Percentiles rank a stretch among this genome's conserved stretches.
phyloP scores from a whole-genome alignment of 2,113 vertebrate genomes.

The Nibea albiflora region DNA sequence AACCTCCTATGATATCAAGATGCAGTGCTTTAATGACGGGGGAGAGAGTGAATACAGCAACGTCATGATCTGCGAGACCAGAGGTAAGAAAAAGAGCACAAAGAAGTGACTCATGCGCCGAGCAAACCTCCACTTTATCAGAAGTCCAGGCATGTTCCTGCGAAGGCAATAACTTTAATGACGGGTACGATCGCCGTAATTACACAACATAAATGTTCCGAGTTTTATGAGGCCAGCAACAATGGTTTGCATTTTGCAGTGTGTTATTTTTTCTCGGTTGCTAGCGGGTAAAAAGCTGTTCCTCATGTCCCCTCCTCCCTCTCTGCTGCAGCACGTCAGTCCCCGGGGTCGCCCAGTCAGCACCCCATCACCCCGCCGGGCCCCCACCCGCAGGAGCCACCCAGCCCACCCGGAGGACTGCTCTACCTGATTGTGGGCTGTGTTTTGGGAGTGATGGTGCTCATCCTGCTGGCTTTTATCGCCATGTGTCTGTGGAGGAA shows the following conservation, averaged over 20 bases:
- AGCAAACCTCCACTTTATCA: conserved; percentile 46
- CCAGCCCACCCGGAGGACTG: conserved; percentile 83
- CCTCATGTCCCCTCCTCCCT: conserved; percentile 4
- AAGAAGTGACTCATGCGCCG: conserved; percentile 31
- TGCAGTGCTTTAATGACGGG: conserved; percentile 95
- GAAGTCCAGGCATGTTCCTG: conserved; percentile 66
- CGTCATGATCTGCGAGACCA: conserved; percentile 98
- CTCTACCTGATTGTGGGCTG: conserved; percentile 95
- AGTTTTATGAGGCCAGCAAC: conserved; percentile 69
- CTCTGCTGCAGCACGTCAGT: conserved; percentile 86
- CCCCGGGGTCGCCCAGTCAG: conserved; percentile 81
- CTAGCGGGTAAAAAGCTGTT: conserved; percentile 16
- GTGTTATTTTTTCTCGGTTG: conserved; percentile 37
- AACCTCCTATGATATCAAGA: conserved; percentile 97
- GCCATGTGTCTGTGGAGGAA: conserved; percentile 97
- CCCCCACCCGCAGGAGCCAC: conserved; percentile 79
- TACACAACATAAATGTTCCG: conserved; percentile 59
- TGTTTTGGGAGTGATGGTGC: conserved; percentile 93
- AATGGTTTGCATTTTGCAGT: conserved; percentile 65
- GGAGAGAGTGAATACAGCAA: conserved; percentile 96
- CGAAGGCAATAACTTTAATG: conserved; percentile 51
- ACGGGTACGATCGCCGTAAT: conserved; percentile 62
- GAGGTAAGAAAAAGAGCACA: conserved; percentile 83
- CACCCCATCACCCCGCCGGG: conserved; percentile 87
- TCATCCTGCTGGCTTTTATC: conserved; percentile 94